Evolutionary conservation across 2,888 invertebrate genomes (phyloP), one percentile per base, ranked within the genome.

Genomic region (Thumatha senex): DNA sequence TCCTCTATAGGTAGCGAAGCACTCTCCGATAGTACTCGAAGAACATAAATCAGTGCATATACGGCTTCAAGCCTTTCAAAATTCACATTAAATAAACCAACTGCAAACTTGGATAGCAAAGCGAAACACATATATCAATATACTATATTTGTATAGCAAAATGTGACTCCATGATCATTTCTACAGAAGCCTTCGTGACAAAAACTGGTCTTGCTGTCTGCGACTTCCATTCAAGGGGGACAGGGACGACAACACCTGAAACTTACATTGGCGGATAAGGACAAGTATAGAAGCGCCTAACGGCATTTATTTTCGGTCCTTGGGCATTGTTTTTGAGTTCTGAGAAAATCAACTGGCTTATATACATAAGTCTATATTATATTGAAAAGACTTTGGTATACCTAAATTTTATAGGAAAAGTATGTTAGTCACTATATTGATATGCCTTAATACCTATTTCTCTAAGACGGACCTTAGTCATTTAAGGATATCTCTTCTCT

Each of bases 201-300:
- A 89, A 89, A 89, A 89, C 87, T 86, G 82, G 89, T 88, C 84
- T 72, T 78, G 74, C 74, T 77, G 72, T 80, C 77, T 77, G 81
- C 81, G 79, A 86, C 85, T 80, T 75, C 86, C 89, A 89, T 89
- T 88, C 78, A 89, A 78, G 87, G 67, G 83, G 66, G 67, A 88
- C 67, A 70, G 80, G 73, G 87, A 85, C 55, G 52, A 52, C 61
- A 30, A 48, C 48, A 75, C 65, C 54, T 46, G 51, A 53, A 57
- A 46, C 47, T 47, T 36, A 43, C 33, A 36, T 47, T 1, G 64
- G 48, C 39, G 46, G 76, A 82, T 54, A 74, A 68, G 70, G 84
- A 86, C 55, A 63, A 50, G 62, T 63, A 71, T 61, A 61, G 61
- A 77, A 72, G 70, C 73, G 76, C 63, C 77, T 88, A 89, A 89